These are phyloP conservation scores for Zaprionus ornatus DNA, from an alignment of 1,140 invertebrate species.

Conservation along the genomic window DNA sequence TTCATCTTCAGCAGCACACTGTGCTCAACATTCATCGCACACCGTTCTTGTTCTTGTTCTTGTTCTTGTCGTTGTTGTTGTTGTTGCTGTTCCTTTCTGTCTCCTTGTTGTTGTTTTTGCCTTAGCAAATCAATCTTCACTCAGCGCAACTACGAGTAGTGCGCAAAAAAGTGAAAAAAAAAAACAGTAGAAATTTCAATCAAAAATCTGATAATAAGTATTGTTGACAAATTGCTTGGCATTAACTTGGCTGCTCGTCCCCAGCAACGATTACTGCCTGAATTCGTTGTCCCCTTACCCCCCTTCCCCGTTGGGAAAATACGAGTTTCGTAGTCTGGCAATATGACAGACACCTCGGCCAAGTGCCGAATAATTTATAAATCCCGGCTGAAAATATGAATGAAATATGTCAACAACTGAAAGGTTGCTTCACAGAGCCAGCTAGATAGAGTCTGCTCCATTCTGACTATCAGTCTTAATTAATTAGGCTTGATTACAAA, in stretches of 20 bases:
- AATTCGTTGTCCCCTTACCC: conserved; percentile 2
- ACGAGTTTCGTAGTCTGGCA: neutral
- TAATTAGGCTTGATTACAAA: neutral
- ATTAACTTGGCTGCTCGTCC: conserved; percentile 39
- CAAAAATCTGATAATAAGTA: conserved; percentile 60
- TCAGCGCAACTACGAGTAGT: conserved; percentile 34
- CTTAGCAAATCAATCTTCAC: conserved; percentile 63
- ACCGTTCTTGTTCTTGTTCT: neutral
- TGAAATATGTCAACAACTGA: conserved; percentile 37
- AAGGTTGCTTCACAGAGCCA: neutral
- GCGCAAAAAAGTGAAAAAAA: conserved; percentile 10
- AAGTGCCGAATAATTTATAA: conserved; percentile 37
- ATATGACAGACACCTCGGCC: conserved; percentile 8
- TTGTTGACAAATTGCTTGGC: conserved; percentile 67
- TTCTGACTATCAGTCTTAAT: neutral
- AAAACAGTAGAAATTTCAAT: conserved; percentile 38
- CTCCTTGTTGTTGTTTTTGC: conserved; percentile 22
- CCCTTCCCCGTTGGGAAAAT: neutral
- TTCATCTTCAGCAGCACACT: conserved; percentile 65
- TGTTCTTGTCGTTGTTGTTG: neutral
- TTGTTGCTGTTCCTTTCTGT: neutral
- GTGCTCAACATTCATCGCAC: conserved; percentile 39
- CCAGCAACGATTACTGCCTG: conserved; percentile 4
- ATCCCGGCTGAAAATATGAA: conserved; percentile 16
- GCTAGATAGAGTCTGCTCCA: neutral